These are phyloP conservation scores for Cynopterus brachyotis DNA, from an alignment of 2,113 vertebrate genomes.

Conservation along the genomic window DNA sequence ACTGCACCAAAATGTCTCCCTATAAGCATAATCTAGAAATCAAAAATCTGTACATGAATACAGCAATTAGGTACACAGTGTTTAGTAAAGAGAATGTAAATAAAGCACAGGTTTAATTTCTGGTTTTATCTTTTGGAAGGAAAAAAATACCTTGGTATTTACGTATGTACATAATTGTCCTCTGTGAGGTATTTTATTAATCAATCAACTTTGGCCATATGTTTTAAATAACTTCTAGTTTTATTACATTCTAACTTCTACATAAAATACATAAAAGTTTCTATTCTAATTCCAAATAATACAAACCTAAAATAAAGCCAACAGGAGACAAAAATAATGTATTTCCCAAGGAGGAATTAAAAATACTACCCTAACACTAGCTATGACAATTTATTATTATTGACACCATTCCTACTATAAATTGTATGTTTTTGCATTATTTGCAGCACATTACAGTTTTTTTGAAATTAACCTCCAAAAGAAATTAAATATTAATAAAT, in stretches of 20 bases:
- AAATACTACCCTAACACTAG: constrained; percentile 36
- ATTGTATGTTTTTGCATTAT: constrained; percentile 66
- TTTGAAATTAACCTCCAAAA: constrained; percentile 80
- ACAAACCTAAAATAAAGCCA: constrained; percentile 51
- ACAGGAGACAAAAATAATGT: constrained; percentile 17
- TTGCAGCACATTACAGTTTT: constrained; percentile 69
- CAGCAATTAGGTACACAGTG: not conserved
- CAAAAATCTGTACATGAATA: not conserved
- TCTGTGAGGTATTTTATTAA: constrained; percentile 22
- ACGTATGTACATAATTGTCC: not conserved
- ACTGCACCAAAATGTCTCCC: not conserved
- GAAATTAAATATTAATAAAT: constrained; percentile 82
- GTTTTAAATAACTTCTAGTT: constrained; percentile 28
- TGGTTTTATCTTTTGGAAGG: not conserved
- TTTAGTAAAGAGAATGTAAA: constrained; percentile 2
- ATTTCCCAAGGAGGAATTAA: constrained; percentile 24
- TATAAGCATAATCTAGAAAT: not conserved
- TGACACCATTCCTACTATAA: constrained; percentile 68
- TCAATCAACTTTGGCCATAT: not conserved
- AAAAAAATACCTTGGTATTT: not conserved
- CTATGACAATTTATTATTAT: constrained; percentile 43
- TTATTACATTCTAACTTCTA: constrained; percentile 15
- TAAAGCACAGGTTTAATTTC: not conserved
- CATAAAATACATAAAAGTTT: not conserved
- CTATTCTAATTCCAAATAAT: constrained; percentile 54